phyloP scores from a whole-genome alignment of 2,113 vertebrate species.

The Micromys minutus region DNA sequence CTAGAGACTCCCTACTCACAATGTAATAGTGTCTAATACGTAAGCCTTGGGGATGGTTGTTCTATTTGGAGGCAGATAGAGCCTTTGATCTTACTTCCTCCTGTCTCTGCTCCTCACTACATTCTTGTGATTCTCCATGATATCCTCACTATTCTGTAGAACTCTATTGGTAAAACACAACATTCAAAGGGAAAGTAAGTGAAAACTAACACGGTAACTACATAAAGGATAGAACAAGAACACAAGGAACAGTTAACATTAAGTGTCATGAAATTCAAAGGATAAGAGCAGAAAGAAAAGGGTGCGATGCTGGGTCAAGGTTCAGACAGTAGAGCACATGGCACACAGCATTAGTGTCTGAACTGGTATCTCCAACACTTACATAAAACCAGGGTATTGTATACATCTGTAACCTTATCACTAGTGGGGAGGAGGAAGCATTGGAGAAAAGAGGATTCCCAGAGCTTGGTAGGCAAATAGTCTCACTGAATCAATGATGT shows the following conservation, averaged over 20 bases:
- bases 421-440: neutral
- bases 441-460: neutral
- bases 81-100: neutral
- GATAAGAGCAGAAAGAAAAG: constrained; percentile 12
- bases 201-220: neutral
- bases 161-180: neutral
- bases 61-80: neutral
- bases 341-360: neutral
- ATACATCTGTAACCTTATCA: neutral
- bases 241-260: neutral
- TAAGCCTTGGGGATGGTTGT: neutral
- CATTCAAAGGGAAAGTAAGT: neutral
- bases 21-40: neutral
- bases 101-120: neutral
- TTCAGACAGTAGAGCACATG: neutral
- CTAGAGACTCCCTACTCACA: neutral
- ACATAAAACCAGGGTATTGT: neutral
- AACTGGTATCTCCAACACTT: neutral
- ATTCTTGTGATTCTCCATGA: neutral
- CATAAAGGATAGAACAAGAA: neutral
- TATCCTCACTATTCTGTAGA: neutral
- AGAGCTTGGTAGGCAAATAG: too few relatives aligned
- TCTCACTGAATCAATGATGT: neutral
- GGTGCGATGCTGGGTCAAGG: neutral
- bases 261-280: neutral